These are phyloP conservation scores for Ernsta delagoae DNA, from an alignment of 2,888 invertebrate genomes.

Conservation along the genomic window DNA sequence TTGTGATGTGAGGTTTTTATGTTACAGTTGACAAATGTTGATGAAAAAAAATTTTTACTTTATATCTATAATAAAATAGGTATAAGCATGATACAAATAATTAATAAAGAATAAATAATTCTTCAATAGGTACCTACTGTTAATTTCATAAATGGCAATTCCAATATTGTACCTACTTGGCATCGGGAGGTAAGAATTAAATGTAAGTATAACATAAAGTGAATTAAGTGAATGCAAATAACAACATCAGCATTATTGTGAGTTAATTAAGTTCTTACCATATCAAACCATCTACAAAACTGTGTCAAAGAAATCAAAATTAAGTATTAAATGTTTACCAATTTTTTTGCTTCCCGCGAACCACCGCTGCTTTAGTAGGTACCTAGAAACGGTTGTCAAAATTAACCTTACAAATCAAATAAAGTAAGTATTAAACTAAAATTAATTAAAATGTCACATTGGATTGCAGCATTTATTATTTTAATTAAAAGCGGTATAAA, in stretches of 20 bases:
- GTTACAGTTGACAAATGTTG: too few species aligned
- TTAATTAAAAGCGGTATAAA: background rate
- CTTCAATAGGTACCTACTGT: too few species aligned
- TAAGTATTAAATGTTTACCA: background rate
- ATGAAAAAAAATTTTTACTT: too few species aligned
- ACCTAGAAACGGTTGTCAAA: background rate
- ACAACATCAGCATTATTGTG: background rate
- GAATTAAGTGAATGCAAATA: background rate
- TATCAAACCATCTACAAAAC: background rate
- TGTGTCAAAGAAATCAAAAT: background rate
- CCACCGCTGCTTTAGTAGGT: too few species aligned
- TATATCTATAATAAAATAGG: too few species aligned
- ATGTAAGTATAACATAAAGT: too few species aligned
- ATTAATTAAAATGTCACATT: background rate
- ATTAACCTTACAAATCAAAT: background rate
- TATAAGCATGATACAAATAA: too few species aligned
- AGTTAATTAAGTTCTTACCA: background rate
- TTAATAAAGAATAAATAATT: too few species aligned
- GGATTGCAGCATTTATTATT: constrained; percentile 17
- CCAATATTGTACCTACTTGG: too few species aligned
- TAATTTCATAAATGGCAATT: too few species aligned
- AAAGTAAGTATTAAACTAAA: background rate
- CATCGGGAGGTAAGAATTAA: too few species aligned
- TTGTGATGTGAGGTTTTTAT: too few species aligned
- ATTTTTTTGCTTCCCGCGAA: background rate